These are phyloP conservation scores for Carabus problematicus DNA, from an alignment of 2,888 invertebrate genomes.

Conservation along the genomic window DNA sequence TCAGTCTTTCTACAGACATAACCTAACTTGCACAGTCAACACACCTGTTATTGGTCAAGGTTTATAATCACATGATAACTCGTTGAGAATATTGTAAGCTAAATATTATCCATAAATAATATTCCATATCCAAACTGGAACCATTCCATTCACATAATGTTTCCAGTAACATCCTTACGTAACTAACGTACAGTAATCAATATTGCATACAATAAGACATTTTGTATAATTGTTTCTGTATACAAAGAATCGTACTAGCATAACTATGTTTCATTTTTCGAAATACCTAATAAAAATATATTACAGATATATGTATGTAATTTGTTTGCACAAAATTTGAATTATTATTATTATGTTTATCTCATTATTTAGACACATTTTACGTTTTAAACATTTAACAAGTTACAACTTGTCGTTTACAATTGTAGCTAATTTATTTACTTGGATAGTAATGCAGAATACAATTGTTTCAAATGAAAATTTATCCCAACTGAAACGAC, in stretches of 20 bases:
- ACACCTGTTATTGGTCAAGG: neutral
- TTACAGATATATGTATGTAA: constrained; percentile 29
- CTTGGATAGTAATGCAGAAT: constrained; percentile 27
- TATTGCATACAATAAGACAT: constrained; percentile 7
- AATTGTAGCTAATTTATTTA: constrained; percentile 34
- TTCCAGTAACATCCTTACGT: constrained; percentile 31
- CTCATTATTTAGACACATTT: constrained; percentile 26
- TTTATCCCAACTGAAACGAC: no score
- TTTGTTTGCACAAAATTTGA: constrained; percentile 31
- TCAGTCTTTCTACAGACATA: no score
- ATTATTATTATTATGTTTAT: no score
- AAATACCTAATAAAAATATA: constrained; percentile 40
- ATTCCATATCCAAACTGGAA: constrained; percentile 27
- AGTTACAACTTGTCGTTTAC: constrained; percentile 5
- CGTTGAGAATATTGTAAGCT: constrained; percentile 29
- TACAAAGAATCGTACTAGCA: constrained; percentile 37
- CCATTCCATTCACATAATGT: constrained; percentile 13
- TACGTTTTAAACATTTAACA: constrained; percentile 23
- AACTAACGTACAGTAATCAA: constrained; percentile 8
- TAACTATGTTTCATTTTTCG: neutral
- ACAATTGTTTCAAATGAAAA: no score
- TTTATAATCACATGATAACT: neutral
- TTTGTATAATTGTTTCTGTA: constrained; percentile 28
- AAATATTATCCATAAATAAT: constrained; percentile 39
- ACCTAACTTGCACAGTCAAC: no score